phyloP scores from a whole-genome alignment of 2,797 vertebrate genomes.

The Enteromius mattozi region DNA sequence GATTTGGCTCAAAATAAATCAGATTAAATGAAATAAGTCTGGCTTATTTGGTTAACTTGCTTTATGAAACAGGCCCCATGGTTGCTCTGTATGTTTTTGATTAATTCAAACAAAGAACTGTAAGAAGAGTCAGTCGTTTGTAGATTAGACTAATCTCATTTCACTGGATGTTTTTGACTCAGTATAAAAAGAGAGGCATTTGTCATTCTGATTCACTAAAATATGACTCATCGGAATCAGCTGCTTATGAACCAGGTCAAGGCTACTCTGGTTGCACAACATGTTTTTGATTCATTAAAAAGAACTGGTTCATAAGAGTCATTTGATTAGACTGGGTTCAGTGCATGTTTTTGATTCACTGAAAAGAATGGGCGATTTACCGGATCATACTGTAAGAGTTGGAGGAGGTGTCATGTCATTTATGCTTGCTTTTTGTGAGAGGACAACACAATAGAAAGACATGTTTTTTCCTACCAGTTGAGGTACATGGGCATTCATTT shows the following conservation, averaged over 20 bases:
- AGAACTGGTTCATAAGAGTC: neutral
- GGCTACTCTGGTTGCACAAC: neutral
- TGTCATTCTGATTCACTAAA: neutral
- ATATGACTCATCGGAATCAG: neutral
- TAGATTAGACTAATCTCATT: neutral
- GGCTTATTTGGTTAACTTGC: too few species aligned
- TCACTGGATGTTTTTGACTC: neutral
- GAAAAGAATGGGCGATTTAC: neutral
- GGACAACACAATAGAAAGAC: neutral
- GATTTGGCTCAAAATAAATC: too few species aligned
- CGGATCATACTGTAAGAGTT: neutral
- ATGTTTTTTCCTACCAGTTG: neutral
- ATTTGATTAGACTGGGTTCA: neutral
- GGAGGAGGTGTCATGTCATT: neutral
- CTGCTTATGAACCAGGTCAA: neutral
- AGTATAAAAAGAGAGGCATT: neutral
- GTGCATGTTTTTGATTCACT: neutral
- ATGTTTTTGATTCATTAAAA: neutral
- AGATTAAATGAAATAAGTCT: too few species aligned
- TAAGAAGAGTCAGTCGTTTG: neutral
- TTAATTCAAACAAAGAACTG: neutral
- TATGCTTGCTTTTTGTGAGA: neutral
- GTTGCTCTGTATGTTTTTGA: neutral
- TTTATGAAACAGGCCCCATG: too few species aligned
- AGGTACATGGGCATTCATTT: neutral